Base-by-base conservation (phyloP, 2,797 vertebrate species). In the Cyclura pinguis region DNA sequence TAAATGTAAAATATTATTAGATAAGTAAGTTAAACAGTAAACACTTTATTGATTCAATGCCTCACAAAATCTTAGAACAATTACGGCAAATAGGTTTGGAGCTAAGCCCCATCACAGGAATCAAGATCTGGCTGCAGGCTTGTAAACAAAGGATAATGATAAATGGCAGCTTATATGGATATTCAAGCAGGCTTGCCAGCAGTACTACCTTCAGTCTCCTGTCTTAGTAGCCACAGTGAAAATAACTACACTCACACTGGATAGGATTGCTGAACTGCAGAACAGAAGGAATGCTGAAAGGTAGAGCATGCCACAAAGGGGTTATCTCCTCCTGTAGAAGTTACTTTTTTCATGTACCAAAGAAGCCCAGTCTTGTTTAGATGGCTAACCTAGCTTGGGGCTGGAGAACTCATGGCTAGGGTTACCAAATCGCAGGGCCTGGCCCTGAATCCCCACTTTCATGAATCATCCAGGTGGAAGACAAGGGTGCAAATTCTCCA, bases 21-120 rank as follows among this genome's bases (percentile, higher is more conserved):
- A 87, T 93, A 87, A 92, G 91, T 85, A 92, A 92, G 91, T 95
- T 95, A 94, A 95, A 92, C 90, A 93, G 91, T 89, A 95, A 95
- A 93, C 85, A 85, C 50, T 69, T 0, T 93, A 93, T 93, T 92
- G 93, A 95, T 95, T 95, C 93, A 87, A 50, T 91, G 84, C 90
- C 78, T 95, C 88, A 85, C 87, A 92, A 91, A 89, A 52, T 93
- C 93, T 94, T 94, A 92, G 69, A 89, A 86, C 74, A 92, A 94
- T 93, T 94, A 94, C 91, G 89, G 94, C 93, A 86, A 85, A 62
- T 62, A 82, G 90, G 55, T 69, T 95, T 92, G 93, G 83, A 86
- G 84, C 35, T 86, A 87, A 93, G 89, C 55, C 47, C 92, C 83
- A 81, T 95, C 85, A 16, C 57, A n/a, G 4, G 82, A 74, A 74